These are phyloP conservation scores for Calliphora vicina DNA, from an alignment of 1,140 invertebrate species.

Conservation along the genomic window DNA sequence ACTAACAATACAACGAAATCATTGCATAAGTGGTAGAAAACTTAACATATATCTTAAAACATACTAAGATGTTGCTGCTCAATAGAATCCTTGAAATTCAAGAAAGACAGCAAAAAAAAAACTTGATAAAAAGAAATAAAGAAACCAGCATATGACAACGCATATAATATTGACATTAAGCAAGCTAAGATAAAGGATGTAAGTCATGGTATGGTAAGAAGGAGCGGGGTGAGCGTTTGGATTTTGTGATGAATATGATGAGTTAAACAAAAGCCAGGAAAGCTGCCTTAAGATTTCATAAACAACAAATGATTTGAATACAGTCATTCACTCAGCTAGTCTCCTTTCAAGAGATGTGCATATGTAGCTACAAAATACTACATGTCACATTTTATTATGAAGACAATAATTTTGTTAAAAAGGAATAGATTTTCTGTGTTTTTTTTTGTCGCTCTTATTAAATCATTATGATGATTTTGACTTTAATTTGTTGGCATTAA, in stretches of 20 bases:
- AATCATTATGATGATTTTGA: neutral
- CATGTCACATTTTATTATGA: slow-evolving; percentile 3
- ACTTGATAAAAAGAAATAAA: too few relatives aligned
- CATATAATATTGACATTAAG: slow-evolving; percentile 31
- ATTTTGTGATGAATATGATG: neutral
- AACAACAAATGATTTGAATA: neutral
- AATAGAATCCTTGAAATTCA: slow-evolving; percentile 5
- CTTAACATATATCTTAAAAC: neutral
- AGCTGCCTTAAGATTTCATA: neutral
- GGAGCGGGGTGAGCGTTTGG: neutral
- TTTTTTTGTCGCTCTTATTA: neutral
- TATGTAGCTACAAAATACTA: neutral
- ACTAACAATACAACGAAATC: neutral
- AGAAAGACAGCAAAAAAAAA: neutral
- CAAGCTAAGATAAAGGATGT: neutral
- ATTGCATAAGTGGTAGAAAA: slow-evolving; percentile 10
- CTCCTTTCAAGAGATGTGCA: neutral
- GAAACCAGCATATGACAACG: slow-evolving; percentile 34
- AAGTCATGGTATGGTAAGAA: neutral
- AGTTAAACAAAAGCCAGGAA: neutral
- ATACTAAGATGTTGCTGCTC: neutral
- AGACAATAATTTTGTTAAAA: neutral
- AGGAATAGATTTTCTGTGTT: neutral
- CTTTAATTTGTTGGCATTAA: slow-evolving; percentile 10
- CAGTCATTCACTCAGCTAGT: neutral